These are phyloP conservation scores for Sinhomidia bicolor DNA, from an alignment of 2,888 invertebrate species.

Conservation along the genomic window DNA sequence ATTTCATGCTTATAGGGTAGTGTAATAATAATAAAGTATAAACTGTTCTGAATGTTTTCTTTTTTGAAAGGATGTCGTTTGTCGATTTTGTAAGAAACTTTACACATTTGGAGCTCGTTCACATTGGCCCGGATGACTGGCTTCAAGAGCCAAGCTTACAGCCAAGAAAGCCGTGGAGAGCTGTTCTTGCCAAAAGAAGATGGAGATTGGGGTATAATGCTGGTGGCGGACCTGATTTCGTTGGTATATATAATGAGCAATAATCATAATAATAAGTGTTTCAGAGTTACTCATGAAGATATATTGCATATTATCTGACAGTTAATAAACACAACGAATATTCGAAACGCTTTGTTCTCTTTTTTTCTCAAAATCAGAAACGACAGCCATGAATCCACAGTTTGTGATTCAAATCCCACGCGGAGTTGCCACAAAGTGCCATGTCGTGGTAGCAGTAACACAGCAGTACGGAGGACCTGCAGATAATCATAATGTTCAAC, in stretches of 20 bases:
- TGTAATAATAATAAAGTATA: no score
- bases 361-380: conserved; percentile 82
- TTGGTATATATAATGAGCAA: conserved; percentile 82
- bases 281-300: neutral
- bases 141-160: conserved; percentile 87
- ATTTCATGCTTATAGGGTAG: neutral
- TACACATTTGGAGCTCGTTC: conserved; percentile 87
- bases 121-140: conserved; percentile 90
- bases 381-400: conserved; percentile 87
- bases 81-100: conserved; percentile 87
- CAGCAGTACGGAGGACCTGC: conserved; percentile 81
- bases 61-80: conserved; percentile 86
- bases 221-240: conserved; percentile 86
- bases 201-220: conserved; percentile 88
- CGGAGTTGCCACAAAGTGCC: conserved; percentile 86
- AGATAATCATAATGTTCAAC: conserved; percentile 72
- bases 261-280: neutral
- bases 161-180: conserved; percentile 87
- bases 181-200: conserved; percentile 86
- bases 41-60: neutral
- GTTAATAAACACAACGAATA: neutral
- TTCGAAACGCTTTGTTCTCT: neutral
- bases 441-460: conserved; percentile 88
- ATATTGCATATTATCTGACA: neutral
- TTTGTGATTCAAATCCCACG: conserved; percentile 88